Conservation (phyloP, 2,888 invertebrate genomes). For the Parnassius mnemosyne region DNA sequence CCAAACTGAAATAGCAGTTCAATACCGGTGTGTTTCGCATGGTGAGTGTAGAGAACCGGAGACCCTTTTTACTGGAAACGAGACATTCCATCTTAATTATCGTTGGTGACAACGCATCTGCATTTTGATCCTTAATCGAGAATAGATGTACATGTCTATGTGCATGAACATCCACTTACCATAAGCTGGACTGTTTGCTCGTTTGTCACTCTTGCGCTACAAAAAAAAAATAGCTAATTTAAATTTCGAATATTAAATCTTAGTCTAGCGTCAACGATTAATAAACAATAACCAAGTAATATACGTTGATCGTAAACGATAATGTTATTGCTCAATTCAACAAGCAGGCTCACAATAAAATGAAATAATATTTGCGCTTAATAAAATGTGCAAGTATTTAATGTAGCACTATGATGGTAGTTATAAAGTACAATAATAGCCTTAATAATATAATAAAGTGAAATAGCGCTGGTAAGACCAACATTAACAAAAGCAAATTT, state of each 20-base stretch:
- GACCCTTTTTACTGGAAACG: too few species aligned
- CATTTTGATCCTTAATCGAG: too few species aligned
- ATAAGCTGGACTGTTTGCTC: too few species aligned
- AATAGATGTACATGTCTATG: too few species aligned
- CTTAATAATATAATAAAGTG: slow-evolving; percentile 43
- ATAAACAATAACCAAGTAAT: neutral
- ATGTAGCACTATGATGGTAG: slow-evolving; percentile 23
- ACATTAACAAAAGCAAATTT: slow-evolving; percentile 28
- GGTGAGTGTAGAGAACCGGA: too few species aligned
- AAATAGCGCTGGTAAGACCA: slow-evolving; percentile 43
- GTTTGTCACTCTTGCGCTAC: too few species aligned
- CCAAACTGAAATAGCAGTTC: too few species aligned
- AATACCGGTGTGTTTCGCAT: too few species aligned
- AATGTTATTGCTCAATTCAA: slow-evolving; percentile 13
- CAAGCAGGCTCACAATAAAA: slow-evolving; percentile 7
- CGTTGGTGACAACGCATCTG: too few species aligned
- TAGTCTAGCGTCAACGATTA: neutral
- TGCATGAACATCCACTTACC: too few species aligned
- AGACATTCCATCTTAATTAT: too few species aligned
- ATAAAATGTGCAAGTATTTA: slow-evolving; percentile 19
- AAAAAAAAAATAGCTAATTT: neutral
- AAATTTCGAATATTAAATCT: neutral
- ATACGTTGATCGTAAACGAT: neutral
- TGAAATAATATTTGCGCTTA: neutral
- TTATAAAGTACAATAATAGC: slow-evolving; percentile 31